Evolutionary conservation across 2,113 vertebrate genomes (phyloP), one percentile per base, ranked within the genome.

Genomic region (Bagarius yarrelli): DNA sequence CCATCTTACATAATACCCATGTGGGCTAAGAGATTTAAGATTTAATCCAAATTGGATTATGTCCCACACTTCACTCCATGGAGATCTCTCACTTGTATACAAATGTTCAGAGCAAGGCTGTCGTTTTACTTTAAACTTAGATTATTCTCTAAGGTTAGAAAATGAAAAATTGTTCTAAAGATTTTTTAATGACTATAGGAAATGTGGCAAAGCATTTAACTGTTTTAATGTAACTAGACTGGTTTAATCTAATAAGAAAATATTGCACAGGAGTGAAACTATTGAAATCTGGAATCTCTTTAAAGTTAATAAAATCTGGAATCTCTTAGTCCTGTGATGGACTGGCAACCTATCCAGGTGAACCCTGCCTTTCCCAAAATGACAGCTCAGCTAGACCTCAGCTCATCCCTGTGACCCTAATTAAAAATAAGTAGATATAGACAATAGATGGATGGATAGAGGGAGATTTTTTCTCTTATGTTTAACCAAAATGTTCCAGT

Each of bases 1-100:
- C 36, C 52, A 56, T 69, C 30, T 56, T 82, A 60, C 71, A 71
- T 78, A 80, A 71, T 82, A 64, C 60, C 32, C 64, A 71, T 25
- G 47, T 76, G 71, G 34, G 72, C 47, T 2, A 44, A 70, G 64
- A 50, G 52, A 82, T 79, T 78, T 74, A 67, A 61, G 70, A 50
- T 56, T 25, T 47, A 44, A 47, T 44, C 23, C 72, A 55, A 85
- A 83, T 83, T 79, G 84, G 81, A 83, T 85, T 80, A 80, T n/a
- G 34, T 30, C 55, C 63, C 77, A 64, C 8, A 76, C 55, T 76
- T n/a, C n/a, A n/a, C 73, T 69, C 60, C 47, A 69, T 69, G 63
- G 73, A 76, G 81, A 59, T 60, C 64, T 67, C 19, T 14, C 50
- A 59, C 60, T 81, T 72, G 32, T 82, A 66, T 81, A 53, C 8